Base-by-base conservation (phyloP, 2,888 invertebrate species). In the Aporophyla nigra region DNA sequence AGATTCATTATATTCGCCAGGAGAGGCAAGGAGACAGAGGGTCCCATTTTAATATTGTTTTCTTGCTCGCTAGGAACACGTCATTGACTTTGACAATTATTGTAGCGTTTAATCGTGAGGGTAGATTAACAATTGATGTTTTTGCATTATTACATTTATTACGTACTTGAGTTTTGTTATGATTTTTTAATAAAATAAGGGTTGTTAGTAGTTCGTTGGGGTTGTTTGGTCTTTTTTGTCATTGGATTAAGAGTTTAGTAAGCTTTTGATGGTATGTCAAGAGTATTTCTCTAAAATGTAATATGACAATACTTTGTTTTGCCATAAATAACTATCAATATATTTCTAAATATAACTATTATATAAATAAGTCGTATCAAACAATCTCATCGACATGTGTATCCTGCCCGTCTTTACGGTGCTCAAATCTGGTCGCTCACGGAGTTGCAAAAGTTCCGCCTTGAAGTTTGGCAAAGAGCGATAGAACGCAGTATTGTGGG, bases 41-140 rank as follows among this genome's bases (percentile, higher is more conserved):
- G 63, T 65, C 49, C 71, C 49, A 72, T 82, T 88, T 85, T 80
- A 88, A 88, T 88, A 86, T 89, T 88, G 87, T 88, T 86, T 86
- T 71, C 72, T 62, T 51, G 66, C 46, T 53, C 54, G 21, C 49
- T 4, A 40, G 53, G 62, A 67, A 53, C 72, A 54, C 61, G 77
- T 78, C 80, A 84, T 87, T 87, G 85, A 87, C 88, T 87, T 85
- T 88, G 76, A 86, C 80, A 88, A 88, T 87, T 83, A 88, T 88
- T 88, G 74, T 73, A 61, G 51, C 81, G 68, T 80, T 80, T 80
- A 76, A 81, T 80, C 58, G 71, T 53, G 27, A 71, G 84, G 84
- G 76, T 80, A 54, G 82, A 66, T 65, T 58, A 78, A 81, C 76
- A 78, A 86, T 87, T 81, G 63, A 84, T 78, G 71, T 78, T 63